These are phyloP conservation scores for human (Homo sapiens) DNA, from an alignment of 2,113 vertebrate genomes.

Conservation along the genomic window GRCh38 chr6:57256501-57257000, in stretches of 20 bases:
- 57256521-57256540: not conserved
- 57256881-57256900: slow-evolving; percentile 5
- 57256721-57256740: not conserved
- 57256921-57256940: not conserved
- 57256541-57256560: not conserved
- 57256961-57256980: not conserved
- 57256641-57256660: not conserved
- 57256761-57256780: slow-evolving; percentile 40
- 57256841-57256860: not conserved
- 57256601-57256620: not conserved
- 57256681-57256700: not conserved
- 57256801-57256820: not conserved
- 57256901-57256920: not conserved
- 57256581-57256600: not conserved
- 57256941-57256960: not conserved
- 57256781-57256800: not conserved
- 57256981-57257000: not conserved
- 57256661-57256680: not conserved
- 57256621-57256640: not conserved
- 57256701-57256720: not conserved
- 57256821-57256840: slow-evolving; percentile 20
- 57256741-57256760: not conserved
- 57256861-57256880: not conserved
- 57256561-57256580: not conserved
- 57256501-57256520: not conserved